Base-by-base conservation (phyloP, 1,140 invertebrate genomes). In the Drosophila lini region DNA sequence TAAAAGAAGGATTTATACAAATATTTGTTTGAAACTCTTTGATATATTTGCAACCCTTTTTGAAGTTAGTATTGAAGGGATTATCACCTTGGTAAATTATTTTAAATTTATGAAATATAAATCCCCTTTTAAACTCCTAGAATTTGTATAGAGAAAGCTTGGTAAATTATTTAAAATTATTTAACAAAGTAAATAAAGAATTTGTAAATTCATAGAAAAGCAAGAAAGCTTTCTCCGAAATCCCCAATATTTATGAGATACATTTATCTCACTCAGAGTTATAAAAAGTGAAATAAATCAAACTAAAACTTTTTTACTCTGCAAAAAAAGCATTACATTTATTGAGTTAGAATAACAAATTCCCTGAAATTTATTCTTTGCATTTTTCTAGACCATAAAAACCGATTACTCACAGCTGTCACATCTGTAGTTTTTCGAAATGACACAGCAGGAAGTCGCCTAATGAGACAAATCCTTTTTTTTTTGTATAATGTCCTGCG, bases 381-480 rank as follows among this genome's bases (percentile, higher is more conserved):
- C 28, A 52, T 50, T 52, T 48, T 50, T 41, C 44, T 41, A 16
- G 11, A 15, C 28, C 19, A 34, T 13, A 42, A 69, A 61, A 69
- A 50, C n/a, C 38, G 31, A 71, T 71, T 59, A 70, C 42, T 42
- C 22, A 50, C 34, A 19, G 31, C 67, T 70, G 65, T 36, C 68
- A 31, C 22, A 22, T 16, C 11, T 11, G 16, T 28, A 15, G 34
- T 16, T 32, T 16, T 25, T n/a, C 41, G 8, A 56, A 34, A 19
- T 52, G 32, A 31, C 44, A 36, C 68, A 70, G 68, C 52, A 22
- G 52, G 65, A 71, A 38, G 65, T 5, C 22, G 28, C 5, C 42
- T 59, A 71, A 70, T 71, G 68, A 58, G 68, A 59, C 65, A 71
- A 71, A 71, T 70, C 52, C 31, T 69, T 57, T 16, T 38, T 28